Base-by-base conservation (phyloP, 2,113 vertebrate species). In the Crotalus horridus region DNA sequence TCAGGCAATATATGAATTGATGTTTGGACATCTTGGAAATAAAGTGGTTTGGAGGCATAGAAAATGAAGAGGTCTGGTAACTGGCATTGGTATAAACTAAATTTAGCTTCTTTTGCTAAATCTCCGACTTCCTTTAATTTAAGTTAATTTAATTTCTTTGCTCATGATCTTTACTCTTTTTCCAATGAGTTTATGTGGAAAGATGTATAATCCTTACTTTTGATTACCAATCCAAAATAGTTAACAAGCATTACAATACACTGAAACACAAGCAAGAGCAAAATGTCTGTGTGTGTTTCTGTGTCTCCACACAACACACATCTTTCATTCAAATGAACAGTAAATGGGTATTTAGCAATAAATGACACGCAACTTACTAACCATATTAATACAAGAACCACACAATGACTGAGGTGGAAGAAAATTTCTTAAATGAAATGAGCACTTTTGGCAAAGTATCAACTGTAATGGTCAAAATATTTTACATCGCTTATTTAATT, bases 381-480 rank as follows among this genome's bases (percentile, higher is more conserved):
- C 5, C 3, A 74, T 15, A 74, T 74, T 74, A 15, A 24, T 64
- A 6, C 0, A 15, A 55, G 39, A 59, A 95, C 93, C 64, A 33
- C 5, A 74, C 17, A 39, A 74, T 33, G n/a, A 13, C 69, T 15
- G 6, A 33, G 33, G 13, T 33, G n/a, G 15, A 17, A 74, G n/a
- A 33, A 74, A 92, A 92, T 95, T 88, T 93, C 61, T 17, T 91
- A 94, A 55, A 95, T 96, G 94, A 95, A 13, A 3, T 87, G 12
- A 93, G 21, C 23, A 59, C 87, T 74, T 87, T 93, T 17, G 10
- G 21, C 54, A 8, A 0, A 10, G 93, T 54, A 95, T 90, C 10
- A 95, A 91, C 95, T 96, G 93, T 95, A 95, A 96, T 94, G 89
- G 5, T 20, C 85, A 90, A 96, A 93, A 94, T 93, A 95, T 93